Base-by-base conservation (phyloP, 2,797 vertebrate genomes). In the Enteromius paludinosus region DNA sequence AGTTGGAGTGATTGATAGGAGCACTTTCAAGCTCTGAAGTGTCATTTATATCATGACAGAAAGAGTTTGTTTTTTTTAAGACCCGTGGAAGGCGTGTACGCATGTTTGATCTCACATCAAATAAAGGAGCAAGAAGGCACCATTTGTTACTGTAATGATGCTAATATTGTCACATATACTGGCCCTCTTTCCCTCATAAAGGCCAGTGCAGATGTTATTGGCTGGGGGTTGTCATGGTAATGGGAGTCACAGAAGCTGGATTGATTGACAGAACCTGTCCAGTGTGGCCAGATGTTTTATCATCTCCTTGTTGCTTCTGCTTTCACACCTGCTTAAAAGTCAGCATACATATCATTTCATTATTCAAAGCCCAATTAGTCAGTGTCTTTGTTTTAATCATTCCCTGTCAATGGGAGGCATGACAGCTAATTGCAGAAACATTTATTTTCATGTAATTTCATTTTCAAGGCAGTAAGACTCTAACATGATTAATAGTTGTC, bases 1-100 rank as follows among this genome's bases (percentile, higher is more conserved):
- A 93, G 92, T 91, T 89, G 90, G 90, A 85, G 89, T 96, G 96
- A 96, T 96, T 92, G 95, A 96, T 95, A 92, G 92, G 81, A 90
- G 91, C 89, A 90, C 90, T 91, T 86, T 84, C 90, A 47, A 62
- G 72, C 92, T 91, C 90, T 92, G 91, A 94, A 89, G 92, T 91
- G 91, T 92, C 93, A 93, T 94, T 95, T 94, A 92, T 96, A 95
- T 94, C 86, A 75, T 91, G 92, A 93, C 86, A 90, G 94, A 91
- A 78, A 61, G 81, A 68, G 33, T 25, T 41, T 68, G 81, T 83
- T 86, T 83, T 74, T 41, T 49, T 78, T 83, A 64, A 54, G 70
- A 71, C 74, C 69, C 66, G 38, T 71, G 78, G 83, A 80, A 77
- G 86, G 79, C 82, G 43, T 56, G 35, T 81, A 38, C 59, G 28